Evolutionary conservation across 2,797 vertebrate genomes (phyloP), one percentile per base, ranked within the genome.

Genomic region (Nothura maculosa): DNA sequence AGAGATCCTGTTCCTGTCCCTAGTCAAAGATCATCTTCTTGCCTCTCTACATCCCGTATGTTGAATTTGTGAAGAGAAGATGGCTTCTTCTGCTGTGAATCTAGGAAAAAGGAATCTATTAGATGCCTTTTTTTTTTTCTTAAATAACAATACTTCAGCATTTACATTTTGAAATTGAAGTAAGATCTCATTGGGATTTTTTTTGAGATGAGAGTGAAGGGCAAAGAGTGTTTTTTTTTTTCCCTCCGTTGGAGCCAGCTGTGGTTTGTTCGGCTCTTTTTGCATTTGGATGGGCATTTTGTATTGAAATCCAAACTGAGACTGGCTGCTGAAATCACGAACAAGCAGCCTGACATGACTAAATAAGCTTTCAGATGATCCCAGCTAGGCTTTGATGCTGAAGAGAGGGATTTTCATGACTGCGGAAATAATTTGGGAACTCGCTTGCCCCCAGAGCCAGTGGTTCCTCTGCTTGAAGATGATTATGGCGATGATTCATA

Each of bases 261-360:
- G 93, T 89, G 74, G 80, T 92, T 94, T 86, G 32, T 79, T 92
- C 0, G 0, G n/a, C 27, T 96, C 48, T 72, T 81, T 88, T 57
- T 93, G 74, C 36, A 6, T 93, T 90, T 92, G 64, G 89, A 91
- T 93, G 80, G 92, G 80, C 87, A 77, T n/a, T 91, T 61, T 40
- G 87, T 81, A 89, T 61, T 81, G 75, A 86, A 94, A 93, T 92
- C 87, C 70, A 85, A 80, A 93, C 91, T 95, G 75, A 85, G 93
- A 84, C 89, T 91, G 79, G 87, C 85, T 94, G 92, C 91, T 92
- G 77, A 64, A 82, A 76, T 72, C 92, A 28, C 64, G 91, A 93
- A 93, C 55, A 84, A 84, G 83, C 40, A 40, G 70, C 38, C 22
- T 68, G 74, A 86, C 91, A 95, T 91, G 67, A 86, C 92, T 95